Evolutionary conservation across 2,888 invertebrate species (phyloP), one percentile per base, ranked within the genome.

Genomic region (Drosophila percnosoma): DNA sequence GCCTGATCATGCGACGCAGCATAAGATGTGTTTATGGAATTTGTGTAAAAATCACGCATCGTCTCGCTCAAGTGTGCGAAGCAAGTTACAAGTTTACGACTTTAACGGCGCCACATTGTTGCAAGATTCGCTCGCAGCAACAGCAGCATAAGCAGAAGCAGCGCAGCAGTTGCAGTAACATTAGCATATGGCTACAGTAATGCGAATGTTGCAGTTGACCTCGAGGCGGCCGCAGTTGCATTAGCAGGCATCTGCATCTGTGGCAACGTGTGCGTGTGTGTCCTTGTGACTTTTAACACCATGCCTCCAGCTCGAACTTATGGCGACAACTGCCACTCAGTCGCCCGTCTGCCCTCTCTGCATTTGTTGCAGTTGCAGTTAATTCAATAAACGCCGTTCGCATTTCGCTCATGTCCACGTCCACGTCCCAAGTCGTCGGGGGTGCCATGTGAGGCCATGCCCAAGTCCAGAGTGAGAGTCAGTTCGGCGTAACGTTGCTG

Each of bases 201-300:
- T 76, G 73, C 67, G 67, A 66, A 69, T 73, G 73, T 73, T 79
- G 69, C 67, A 66, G 58, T 77, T 81, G 78, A 78, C 81, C 78
- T 78, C 78, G 78, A 73, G 18, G 59, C 45, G 18, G 36, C 40
- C 31, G 54, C 34, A 24, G 52, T 31, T 52, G 55, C 68, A 53
- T 38, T 67, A 62, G 55, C 38, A 36, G 51, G 70, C 80, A 79
- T 55, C 62, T 64, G 68, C 68, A 58, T 38, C 27, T 62, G 71
- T 53, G 45, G 4, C 24, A 42, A 40, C 52, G 42, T 76, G 42
- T 67, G 70, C 70, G 68, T 68, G 72, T 73, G 78, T 88, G 90
- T 87, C 86, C 90, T 87, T 90, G 90, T 90, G 90, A 89, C 69
- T 90, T 90, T 86, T 86, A 90, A 90, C 86, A 90, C 90, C 78